Evolutionary conservation across 2,888 invertebrate species (phyloP).

Genomic region (Hydriomena furcata): DNA sequence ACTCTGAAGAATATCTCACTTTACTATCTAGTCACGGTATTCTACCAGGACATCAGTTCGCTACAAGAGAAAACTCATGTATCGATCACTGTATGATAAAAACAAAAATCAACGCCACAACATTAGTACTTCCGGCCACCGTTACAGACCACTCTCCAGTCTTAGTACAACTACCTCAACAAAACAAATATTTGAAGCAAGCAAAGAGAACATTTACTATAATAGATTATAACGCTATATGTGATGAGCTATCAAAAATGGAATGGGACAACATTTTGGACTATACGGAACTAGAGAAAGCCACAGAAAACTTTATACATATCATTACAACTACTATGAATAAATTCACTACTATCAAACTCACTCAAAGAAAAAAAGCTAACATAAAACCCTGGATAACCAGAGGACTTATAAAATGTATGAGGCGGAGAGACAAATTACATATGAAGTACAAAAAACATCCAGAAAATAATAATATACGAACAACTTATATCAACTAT

Average conservation of each 20-base stretch:
- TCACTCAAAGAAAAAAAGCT: neutral
- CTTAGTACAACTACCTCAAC: neutral
- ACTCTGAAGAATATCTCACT: neutral
- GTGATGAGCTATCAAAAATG: neutral
- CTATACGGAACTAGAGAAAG: neutral
- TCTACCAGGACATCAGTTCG: neutral
- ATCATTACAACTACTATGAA: neutral
- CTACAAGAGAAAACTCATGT: constrained; percentile 1
- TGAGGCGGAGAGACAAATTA: constrained; percentile 8
- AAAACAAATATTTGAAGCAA: neutral
- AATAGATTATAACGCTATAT: neutral
- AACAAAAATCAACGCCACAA: neutral
- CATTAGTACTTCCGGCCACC: neutral
- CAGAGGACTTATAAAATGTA: neutral
- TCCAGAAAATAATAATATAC: neutral
- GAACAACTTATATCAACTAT: constrained; percentile 1
- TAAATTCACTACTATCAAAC: neutral
- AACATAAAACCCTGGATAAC: constrained; percentile 6
- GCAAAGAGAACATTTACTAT: neutral
- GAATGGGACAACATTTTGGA: neutral
- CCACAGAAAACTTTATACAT: neutral
- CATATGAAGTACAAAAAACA: constrained; percentile 7
- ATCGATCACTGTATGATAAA: constrained; percentile 10
- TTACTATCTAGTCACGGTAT: constrained; percentile 1
- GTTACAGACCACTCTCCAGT: neutral